These are phyloP conservation scores for Lichenostomus cassidix DNA, from an alignment of 2,113 vertebrate genomes.

Conservation along the genomic window DNA sequence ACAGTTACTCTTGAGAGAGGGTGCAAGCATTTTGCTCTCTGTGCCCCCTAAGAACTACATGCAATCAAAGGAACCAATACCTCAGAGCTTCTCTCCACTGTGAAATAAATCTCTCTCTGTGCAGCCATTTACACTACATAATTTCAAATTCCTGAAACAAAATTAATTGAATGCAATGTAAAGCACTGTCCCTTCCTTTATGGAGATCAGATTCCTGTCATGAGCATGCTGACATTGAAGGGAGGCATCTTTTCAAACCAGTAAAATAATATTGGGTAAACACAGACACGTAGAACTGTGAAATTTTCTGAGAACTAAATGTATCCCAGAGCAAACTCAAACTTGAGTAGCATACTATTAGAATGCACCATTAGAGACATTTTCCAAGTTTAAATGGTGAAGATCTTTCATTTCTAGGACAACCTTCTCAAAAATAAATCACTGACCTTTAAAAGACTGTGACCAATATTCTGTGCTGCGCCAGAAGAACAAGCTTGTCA, in stretches of 20 bases:
- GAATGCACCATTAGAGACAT: background rate
- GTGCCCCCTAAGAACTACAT: background rate
- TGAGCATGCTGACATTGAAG: background rate
- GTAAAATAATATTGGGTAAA: background rate
- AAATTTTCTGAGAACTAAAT: background rate
- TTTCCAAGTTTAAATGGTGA: background rate
- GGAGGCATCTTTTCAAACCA: background rate
- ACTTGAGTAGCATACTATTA: fast-evolving
- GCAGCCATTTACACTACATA: background rate
- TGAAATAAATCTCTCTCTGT: background rate
- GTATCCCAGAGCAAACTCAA: background rate
- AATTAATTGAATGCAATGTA: background rate
- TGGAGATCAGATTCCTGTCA: background rate
- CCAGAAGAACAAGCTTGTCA: background rate
- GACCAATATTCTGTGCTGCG: background rate
- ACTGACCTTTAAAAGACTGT: background rate
- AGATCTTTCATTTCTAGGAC: background rate
- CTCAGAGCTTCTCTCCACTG: background rate
- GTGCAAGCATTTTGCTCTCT: background rate
- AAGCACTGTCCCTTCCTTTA: background rate
- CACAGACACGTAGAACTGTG: background rate
- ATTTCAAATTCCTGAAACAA: background rate
- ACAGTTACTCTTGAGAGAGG: background rate
- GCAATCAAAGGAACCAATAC: background rate
- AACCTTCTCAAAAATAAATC: background rate